phyloP scores from a whole-genome alignment of 2,113 vertebrate species.

The Anas platyrhynchos region DNA sequence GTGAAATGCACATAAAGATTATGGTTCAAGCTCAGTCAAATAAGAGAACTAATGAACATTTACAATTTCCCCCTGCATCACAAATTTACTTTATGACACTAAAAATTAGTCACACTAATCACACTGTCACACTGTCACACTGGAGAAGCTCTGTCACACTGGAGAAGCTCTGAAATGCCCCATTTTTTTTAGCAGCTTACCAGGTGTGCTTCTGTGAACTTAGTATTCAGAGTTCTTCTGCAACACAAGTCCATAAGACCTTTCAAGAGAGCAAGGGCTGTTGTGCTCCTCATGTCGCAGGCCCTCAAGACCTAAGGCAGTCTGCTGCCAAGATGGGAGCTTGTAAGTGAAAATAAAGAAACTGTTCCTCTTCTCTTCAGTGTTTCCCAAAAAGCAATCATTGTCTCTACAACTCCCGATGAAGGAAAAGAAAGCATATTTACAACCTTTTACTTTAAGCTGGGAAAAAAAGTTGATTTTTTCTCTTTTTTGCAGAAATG shows the following conservation, averaged over 20 bases:
- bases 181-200: not conserved
- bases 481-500: not conserved
- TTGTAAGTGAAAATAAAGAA: not conserved
- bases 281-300: not conserved
- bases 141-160: not conserved
- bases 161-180: not conserved
- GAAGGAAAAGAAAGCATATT: not conserved
- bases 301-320: not conserved
- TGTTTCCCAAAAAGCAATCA: not conserved
- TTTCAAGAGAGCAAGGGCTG: not conserved
- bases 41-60: not conserved
- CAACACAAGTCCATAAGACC: not conserved
- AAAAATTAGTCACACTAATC: not conserved
- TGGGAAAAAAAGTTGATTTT: not conserved
- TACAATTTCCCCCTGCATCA: not conserved
- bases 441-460: not conserved
- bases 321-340: not conserved
- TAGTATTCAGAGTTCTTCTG: not conserved
- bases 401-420: too few relatives aligned
- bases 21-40: not conserved
- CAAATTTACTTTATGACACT: not conserved
- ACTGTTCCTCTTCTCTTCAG: not conserved
- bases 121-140: not conserved
- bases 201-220: not conserved
- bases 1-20: not conserved